Percentiles rank a stretch among this genome's conserved stretches.
Conservation (phyloP, 1,140 invertebrate genomes). For the Apis cerana region DNA sequence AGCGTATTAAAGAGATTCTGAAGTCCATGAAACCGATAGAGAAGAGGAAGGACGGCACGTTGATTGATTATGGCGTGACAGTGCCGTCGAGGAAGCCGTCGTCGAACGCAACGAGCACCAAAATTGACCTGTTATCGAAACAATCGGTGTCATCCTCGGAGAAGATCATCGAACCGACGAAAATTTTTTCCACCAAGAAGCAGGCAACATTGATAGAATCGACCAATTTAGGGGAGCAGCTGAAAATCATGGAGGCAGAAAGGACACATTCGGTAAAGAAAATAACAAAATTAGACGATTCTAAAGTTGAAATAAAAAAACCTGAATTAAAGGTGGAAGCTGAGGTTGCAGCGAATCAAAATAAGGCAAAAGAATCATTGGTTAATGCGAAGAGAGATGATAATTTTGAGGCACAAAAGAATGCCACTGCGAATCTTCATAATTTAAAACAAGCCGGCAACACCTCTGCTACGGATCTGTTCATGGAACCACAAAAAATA, state of each 20-base stretch:
- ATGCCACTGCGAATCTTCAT: too few relatives aligned
- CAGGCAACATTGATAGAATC: not conserved
- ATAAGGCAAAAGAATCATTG: not conserved
- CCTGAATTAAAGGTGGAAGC: too few relatives aligned
- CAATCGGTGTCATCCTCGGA: too few relatives aligned
- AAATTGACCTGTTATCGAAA: not conserved
- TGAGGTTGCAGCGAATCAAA: not conserved
- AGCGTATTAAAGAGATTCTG: slow-evolving; percentile 36
- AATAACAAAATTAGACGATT: rapidly evolving
- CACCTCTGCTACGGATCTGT: not conserved
- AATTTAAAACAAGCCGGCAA: not conserved
- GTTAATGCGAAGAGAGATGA: not conserved
- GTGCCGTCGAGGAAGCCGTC: slow-evolving; percentile 53
- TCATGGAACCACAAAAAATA: not conserved
- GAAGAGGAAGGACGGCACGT: slow-evolving; percentile 61
- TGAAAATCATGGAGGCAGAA: not conserved
- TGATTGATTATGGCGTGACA: slow-evolving; percentile 65
- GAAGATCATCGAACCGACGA: not conserved
- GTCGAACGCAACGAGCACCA: not conserved
- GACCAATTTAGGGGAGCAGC: not conserved
- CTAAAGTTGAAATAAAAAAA: not conserved
- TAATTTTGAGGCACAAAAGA: too few relatives aligned
- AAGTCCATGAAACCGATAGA: slow-evolving; percentile 61
- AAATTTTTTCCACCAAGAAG: not conserved
- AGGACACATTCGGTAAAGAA: not conserved